These are phyloP conservation scores for Leptodactylus fallax DNA, from an alignment of 2,797 vertebrate genomes.

Conservation along the genomic window DNA sequence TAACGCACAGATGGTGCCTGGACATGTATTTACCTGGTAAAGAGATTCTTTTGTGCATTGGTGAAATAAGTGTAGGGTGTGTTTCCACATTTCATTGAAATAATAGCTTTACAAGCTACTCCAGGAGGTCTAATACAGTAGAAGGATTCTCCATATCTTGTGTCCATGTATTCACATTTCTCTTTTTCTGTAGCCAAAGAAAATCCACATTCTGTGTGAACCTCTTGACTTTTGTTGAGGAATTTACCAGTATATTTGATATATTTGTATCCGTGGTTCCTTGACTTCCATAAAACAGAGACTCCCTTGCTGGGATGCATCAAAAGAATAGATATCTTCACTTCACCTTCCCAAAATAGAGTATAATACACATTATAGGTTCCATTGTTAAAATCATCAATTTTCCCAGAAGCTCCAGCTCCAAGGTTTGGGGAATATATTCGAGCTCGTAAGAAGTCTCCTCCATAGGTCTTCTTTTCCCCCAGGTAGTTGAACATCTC, in stretches of 20 bases:
- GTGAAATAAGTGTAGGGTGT: not conserved
- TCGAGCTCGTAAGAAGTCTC: slow-evolving; percentile 48
- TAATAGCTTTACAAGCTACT: slow-evolving; percentile 49
- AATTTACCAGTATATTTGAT: slow-evolving; percentile 60
- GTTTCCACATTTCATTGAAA: slow-evolving; percentile 24
- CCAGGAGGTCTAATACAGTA: slow-evolving; percentile 57
- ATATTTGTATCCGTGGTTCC: slow-evolving; percentile 62
- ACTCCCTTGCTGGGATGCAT: slow-evolving; percentile 66
- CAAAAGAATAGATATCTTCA: slow-evolving; percentile 64
- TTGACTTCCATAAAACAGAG: slow-evolving; percentile 65
- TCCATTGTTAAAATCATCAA: slow-evolving; percentile 66
- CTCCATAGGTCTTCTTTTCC: too few relatives aligned
- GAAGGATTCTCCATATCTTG: slow-evolving; percentile 66
- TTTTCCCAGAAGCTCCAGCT: slow-evolving; percentile 63
- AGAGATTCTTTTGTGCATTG: slow-evolving; percentile 8
- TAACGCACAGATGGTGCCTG: too few relatives aligned
- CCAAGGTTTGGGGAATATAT: slow-evolving; percentile 60
- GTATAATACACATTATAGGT: slow-evolving; percentile 67
- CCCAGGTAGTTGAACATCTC: slow-evolving; percentile 62
- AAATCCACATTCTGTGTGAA: slow-evolving; percentile 58
- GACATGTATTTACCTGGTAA: slow-evolving; percentile 39
- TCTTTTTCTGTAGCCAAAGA: slow-evolving; percentile 36
- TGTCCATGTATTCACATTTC: slow-evolving; percentile 64
- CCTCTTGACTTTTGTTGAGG: slow-evolving; percentile 26
- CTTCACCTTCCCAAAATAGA: slow-evolving; percentile 65